A percentile compares a stretch with the other conserved stretches of the same genome.
These are phyloP conservation scores for Patella pellucida DNA, from an alignment of 2,888 invertebrate species.

Conservation along the genomic window DNA sequence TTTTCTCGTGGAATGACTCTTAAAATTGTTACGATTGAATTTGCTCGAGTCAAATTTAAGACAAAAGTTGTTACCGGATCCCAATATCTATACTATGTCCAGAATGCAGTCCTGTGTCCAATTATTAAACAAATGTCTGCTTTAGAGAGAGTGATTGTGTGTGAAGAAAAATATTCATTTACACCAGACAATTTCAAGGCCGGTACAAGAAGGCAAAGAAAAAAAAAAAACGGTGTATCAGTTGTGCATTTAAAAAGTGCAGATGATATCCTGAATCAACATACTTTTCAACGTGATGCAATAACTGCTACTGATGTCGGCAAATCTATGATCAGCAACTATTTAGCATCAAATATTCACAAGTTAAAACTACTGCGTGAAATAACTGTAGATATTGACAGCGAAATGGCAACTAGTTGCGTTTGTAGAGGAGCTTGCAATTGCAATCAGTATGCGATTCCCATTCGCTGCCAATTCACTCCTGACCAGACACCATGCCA, in stretches of 20 bases:
- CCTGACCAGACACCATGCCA: neutral
- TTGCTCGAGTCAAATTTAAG: constrained; percentile 37
- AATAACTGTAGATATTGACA: constrained; percentile 2
- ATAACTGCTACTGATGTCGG: neutral
- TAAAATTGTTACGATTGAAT: constrained; percentile 25
- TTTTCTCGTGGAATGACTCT: too few species aligned
- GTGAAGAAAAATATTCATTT: constrained; percentile 37
- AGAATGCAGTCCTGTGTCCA: constrained; percentile 26
- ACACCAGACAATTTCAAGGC: constrained; percentile 12
- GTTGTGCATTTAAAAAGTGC: constrained; percentile 10
- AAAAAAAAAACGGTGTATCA: neutral
- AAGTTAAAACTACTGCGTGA: neutral
- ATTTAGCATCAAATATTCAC: neutral
- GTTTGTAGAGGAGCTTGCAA: constrained; percentile 4
- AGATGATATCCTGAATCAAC: neutral
- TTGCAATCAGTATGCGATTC: neutral
- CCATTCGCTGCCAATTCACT: neutral
- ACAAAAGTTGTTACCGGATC: constrained; percentile 15
- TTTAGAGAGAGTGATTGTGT: constrained; percentile 27
- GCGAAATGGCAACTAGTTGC: neutral
- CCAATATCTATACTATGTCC: constrained; percentile 32
- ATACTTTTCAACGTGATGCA: neutral
- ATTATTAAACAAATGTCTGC: constrained; percentile 18
- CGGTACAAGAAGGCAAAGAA: constrained; percentile 6
- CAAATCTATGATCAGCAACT: neutral